Conservation (phyloP, 2,113 vertebrate genomes). For the Protobothrops flavoviridis region DNA sequence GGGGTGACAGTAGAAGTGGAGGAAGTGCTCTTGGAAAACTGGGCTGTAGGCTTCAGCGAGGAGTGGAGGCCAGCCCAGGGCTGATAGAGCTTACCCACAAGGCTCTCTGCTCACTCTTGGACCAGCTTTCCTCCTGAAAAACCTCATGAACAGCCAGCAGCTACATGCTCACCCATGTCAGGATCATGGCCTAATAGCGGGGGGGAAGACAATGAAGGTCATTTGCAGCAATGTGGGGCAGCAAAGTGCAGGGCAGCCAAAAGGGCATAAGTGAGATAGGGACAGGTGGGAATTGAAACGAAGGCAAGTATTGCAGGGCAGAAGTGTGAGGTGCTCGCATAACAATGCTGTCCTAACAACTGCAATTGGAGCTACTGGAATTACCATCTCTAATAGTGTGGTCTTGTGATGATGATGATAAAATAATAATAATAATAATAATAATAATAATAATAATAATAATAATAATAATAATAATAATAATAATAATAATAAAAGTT, state of each 20-base stretch:
- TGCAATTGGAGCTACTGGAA: background rate
- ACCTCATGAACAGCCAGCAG: background rate
- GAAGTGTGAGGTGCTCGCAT: background rate
- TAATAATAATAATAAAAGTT: too few species aligned
- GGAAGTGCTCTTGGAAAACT: background rate
- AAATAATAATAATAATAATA: too few species aligned
- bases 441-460: too few species aligned
- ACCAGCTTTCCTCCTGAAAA: background rate
- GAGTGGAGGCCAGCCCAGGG: background rate
- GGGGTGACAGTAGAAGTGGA: background rate
- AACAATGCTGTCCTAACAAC: background rate
- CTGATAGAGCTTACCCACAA: background rate
- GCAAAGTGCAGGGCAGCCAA: background rate
- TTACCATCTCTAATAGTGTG: background rate
- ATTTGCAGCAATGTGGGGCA: background rate
- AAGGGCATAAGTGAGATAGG: background rate
- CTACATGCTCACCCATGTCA: background rate
- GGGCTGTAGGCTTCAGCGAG: background rate
- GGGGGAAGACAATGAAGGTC: background rate
- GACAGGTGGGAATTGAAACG: background rate
- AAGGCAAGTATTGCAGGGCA: background rate
- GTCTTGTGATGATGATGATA: too few species aligned
- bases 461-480: too few species aligned
- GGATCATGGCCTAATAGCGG: background rate
- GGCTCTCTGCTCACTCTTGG: background rate